phyloP scores from a whole-genome alignment of 2,797 vertebrate genomes.

The Danionella dracula region DNA sequence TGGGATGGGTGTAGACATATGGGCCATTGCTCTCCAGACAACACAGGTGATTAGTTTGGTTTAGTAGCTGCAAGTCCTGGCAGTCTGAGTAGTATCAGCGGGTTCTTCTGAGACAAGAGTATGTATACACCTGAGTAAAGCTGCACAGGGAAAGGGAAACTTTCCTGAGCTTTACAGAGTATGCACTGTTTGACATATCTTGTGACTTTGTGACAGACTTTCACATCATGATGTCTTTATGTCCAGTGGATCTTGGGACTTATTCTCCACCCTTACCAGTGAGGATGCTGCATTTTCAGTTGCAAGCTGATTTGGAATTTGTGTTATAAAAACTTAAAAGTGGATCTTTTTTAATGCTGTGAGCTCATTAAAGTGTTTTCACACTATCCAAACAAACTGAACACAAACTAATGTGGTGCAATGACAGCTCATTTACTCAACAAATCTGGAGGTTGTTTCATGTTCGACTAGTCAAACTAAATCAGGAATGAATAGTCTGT shows the following conservation, averaged over 20 bases:
- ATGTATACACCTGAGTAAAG: conserved; percentile 4
- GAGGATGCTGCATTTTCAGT: neutral
- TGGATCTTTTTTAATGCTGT: no score
- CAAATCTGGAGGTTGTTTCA: no score
- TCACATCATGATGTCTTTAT: conserved; percentile 40
- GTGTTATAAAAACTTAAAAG: no score
- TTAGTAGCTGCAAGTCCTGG: neutral
- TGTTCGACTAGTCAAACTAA: no score
- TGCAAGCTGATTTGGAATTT: no score
- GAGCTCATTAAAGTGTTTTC: no score
- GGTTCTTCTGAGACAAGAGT: neutral
- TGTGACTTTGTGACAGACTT: conserved; percentile 43
- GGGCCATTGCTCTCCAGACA: conserved; percentile 55
- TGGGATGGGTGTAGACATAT: conserved; percentile 59
- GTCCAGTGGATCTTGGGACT: conserved; percentile 33
- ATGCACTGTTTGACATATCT: conserved; percentile 44
- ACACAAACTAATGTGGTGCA: no score
- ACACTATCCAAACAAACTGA: no score
- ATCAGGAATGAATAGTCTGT: no score
- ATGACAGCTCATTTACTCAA: no score
- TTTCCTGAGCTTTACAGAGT: conserved; percentile 26
- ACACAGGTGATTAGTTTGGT: conserved; percentile 44
- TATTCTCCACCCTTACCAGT: conserved; percentile 18
- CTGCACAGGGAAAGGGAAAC: neutral
- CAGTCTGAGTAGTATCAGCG: neutral